Evolutionary conservation across 1,140 invertebrate species (phyloP), one percentile per base, ranked within the genome.

Genomic region (Proales similis): DNA sequence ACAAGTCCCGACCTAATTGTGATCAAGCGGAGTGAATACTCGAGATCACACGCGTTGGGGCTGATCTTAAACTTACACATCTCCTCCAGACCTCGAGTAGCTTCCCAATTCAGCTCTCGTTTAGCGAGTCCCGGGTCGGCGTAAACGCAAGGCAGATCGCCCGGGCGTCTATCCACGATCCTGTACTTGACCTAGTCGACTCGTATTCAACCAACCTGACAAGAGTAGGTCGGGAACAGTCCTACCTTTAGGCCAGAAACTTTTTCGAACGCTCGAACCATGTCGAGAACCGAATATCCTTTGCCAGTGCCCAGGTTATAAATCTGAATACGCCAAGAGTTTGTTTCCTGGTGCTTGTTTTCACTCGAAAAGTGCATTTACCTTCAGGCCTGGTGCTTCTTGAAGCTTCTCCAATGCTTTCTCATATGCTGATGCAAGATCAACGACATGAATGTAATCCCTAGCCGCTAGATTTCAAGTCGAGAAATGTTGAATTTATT

Each of bases 391-490:
- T 26, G 32, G 43, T 74, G 65, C 82, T 80, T 71, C 80, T 70
- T 68, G 78, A 71, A 84, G 70, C 79, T 82, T 87, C 64, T 84
- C 80, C 29, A 92, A 71, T 4, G 90, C 89, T 66, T 84, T 84
- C 0, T 94, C 83, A 79, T 98, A 94, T 12, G 92, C 94, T 27
- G 80, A 78, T 1, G 92, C 91, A 63, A 98, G 78, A 78, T 99
- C 95, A 68, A 86, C 83, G 27, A 99, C 90, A 74, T 99, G 95
- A 68, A 99, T 93, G 70, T 98, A 99, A 77, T 99, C 95, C 39
- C 95, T 80, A 0, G 98, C 87, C n/a, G n/a, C n/a, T n/a, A n/a
- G n/a, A n/a, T n/a, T n/a, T n/a, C n/a, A n/a, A n/a, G n/a, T n/a
- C n/a, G n/a, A n/a, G n/a, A n/a, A n/a, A n/a, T n/a, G n/a, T n/a